Base-by-base conservation (phyloP, 1,140 invertebrate genomes). In the Drosophila bifasciata region DNA sequence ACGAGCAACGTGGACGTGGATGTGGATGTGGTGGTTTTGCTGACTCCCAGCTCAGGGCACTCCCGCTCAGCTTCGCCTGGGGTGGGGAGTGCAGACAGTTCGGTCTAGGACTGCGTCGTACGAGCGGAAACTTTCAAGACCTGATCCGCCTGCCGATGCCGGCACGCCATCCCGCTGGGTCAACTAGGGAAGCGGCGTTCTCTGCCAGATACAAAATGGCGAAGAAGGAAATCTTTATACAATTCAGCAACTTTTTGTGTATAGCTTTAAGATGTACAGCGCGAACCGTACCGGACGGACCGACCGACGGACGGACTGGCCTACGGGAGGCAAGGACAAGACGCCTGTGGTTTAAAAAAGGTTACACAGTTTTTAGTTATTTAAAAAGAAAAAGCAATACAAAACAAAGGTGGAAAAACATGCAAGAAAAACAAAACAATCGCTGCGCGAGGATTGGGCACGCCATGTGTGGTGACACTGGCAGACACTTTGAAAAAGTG, bases 241-340 rank as follows among this genome's bases (percentile, higher is more conserved):
- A 85, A 80, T 74, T 68, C 72, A 75, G 86, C 77, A 75, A 85
- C 81, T 81, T 83, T 84, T 85, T 85, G 73, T 85, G 81, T 86
- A 85, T 85, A 86, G 81, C 83, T 88, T 86, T 85, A 85, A 85
- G 81, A 78, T 48, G 60, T 49, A n/a, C n/a, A n/a, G n/a, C n/a
- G n/a, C n/a, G n/a, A n/a, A 68, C 64, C 11, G 46, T 52, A 61
- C 62, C 32, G 32, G 32, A 15, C 21, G 41, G 57, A 62, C 32
- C 32, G 56, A 59, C 56, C 57, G 61, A 63, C 61, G 62, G 43
- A 69, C 60, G 13, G 64, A 67, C 28, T n/a, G n/a, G n/a, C n/a
- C 25, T 21, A 68, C 11, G 32, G 32, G 32, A 36, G 11, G 11
- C n/a, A n/a, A 11, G 32, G 11, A 36, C 32, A 36, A 13, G 32